Evolutionary conservation across 2,113 vertebrate genomes (phyloP).

Genomic region (Diadophis punctatus): DNA sequence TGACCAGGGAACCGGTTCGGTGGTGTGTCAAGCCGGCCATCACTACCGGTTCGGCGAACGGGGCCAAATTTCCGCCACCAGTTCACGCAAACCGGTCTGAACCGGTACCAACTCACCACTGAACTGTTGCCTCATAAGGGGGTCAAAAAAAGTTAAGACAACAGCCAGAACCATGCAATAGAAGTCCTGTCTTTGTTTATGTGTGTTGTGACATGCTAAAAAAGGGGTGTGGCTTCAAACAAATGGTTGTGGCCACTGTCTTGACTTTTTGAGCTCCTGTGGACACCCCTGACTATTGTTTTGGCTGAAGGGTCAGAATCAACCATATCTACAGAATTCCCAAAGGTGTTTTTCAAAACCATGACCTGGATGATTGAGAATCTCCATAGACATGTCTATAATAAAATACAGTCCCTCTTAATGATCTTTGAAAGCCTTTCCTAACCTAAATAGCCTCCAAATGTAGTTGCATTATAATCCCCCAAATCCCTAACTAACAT

Average conservation of each 20-base stretch:
- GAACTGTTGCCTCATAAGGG: not conserved
- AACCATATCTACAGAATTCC: constrained; percentile 40
- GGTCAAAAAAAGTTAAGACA: not conserved
- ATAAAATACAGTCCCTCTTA: constrained; percentile 58
- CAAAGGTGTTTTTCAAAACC: not conserved
- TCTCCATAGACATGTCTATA: constrained; percentile 37
- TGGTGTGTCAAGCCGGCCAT: no score
- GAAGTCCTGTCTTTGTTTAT: not conserved
- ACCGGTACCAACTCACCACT: no score
- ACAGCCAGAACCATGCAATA: not conserved
- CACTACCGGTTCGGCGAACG: no score
- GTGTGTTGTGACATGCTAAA: not conserved
- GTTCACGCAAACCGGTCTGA: no score
- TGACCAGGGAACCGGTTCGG: no score
- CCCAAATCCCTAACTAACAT: not conserved
- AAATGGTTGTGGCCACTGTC: not conserved
- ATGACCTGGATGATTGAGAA: not conserved
- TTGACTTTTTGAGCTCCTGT: not conserved
- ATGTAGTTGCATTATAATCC: not conserved
- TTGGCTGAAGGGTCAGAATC: constrained; percentile 47
- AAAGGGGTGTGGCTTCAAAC: not conserved
- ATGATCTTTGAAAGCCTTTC: constrained; percentile 52
- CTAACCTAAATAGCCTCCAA: not conserved
- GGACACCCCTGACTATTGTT: not conserved
- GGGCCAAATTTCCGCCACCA: no score